phyloP scores from a whole-genome alignment of 2,113 vertebrate species.

The Azemiops feae region DNA sequence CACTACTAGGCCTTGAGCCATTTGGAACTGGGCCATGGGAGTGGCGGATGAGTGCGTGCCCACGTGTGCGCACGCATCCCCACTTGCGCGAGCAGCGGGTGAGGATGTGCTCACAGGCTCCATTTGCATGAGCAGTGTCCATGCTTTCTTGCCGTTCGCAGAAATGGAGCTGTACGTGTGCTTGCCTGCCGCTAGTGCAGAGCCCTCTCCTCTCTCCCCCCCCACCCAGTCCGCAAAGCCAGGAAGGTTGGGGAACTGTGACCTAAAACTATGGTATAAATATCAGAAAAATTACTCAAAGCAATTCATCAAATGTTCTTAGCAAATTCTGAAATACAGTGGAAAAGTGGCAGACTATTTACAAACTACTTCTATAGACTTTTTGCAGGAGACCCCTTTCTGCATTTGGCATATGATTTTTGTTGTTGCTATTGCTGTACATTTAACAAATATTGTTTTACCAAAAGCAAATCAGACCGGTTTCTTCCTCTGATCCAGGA shows the following conservation, averaged over 20 bases:
- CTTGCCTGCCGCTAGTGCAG: neutral
- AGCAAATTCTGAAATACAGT: neutral
- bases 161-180: neutral
- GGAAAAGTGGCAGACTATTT: conserved; percentile 3
- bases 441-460: neutral
- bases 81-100: neutral
- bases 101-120: neutral
- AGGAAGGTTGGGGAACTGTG: neutral
- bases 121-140: neutral
- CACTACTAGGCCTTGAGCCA: neutral
- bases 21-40: neutral
- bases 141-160: neutral
- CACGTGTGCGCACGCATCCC: rapidly evolving
- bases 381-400: neutral
- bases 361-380: neutral
- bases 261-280: neutral
- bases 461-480: neutral
- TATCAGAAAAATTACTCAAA: conserved; percentile 17
- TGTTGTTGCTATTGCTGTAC: neutral
- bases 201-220: neutral
- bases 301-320: conserved; percentile 6
- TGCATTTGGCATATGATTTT: conserved; percentile 1
- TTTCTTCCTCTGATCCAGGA: too few relatives aligned
- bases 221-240: neutral
- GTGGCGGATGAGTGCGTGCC: neutral